These are phyloP conservation scores for Anarrhichthys ocellatus DNA, from an alignment of 2,113 vertebrate genomes.

Conservation along the genomic window DNA sequence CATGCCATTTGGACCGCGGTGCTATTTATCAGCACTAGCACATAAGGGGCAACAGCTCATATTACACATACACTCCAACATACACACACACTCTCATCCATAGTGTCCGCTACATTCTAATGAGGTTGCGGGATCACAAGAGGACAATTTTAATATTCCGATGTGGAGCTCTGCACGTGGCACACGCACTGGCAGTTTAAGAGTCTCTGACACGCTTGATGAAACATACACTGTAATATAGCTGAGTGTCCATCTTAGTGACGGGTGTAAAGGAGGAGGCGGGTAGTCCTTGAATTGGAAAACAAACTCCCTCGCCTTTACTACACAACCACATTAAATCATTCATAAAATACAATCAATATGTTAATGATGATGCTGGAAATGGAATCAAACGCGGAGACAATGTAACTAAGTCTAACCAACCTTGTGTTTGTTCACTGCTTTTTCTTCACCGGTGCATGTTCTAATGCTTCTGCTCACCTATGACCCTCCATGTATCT, in stretches of 20 bases:
- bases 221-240: slow-evolving; percentile 2
- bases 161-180: slow-evolving; percentile 17
- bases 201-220: slow-evolving; percentile 16
- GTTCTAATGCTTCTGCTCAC: no score
- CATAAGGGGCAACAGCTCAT: slow-evolving; percentile 66
- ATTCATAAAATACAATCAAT: slow-evolving; percentile 33
- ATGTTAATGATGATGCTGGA: slow-evolving; percentile 26
- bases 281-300: not conserved
- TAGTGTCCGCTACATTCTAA: slow-evolving; percentile 60
- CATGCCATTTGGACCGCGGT: slow-evolving; percentile 48
- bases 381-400: slow-evolving; percentile 21
- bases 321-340: slow-evolving; percentile 1
- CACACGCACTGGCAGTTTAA: slow-evolving; percentile 15
- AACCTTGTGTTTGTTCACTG: no score
- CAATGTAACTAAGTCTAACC: no score
- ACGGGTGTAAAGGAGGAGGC: not conserved
- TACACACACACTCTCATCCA: slow-evolving; percentile 1
- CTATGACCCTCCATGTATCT: no score
- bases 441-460: no score
- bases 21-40: slow-evolving; percentile 79
- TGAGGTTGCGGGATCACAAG: slow-evolving; percentile 67
- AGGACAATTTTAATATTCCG: slow-evolving; percentile 73
- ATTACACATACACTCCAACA: slow-evolving; percentile 53
- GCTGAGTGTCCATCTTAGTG: not conserved
- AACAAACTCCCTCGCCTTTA: not conserved